Percentiles rank a stretch among this genome's conserved stretches.
Evolutionary conservation across 2,888 invertebrate species (phyloP).

Genomic region (Chesias legatella): DNA sequence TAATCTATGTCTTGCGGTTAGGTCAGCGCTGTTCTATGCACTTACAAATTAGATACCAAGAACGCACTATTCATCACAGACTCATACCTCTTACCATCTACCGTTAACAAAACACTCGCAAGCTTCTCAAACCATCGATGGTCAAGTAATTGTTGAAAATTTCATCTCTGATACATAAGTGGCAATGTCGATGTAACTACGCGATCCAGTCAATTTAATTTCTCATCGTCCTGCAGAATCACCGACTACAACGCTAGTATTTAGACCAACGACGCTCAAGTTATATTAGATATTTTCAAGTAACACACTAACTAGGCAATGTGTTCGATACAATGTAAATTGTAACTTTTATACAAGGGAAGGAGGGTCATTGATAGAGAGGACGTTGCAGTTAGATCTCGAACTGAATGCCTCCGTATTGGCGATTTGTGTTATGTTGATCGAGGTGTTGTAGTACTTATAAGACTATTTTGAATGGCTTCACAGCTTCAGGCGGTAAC

Average conservation of each 20-base stretch:
- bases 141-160: neutral
- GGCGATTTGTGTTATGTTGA: no score
- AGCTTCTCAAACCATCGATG: constrained; percentile 9
- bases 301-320: no score
- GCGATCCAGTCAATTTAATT: neutral
- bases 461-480: no score
- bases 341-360: constrained; percentile 3
- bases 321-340: no score
- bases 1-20: constrained; percentile 21
- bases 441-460: no score
- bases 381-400: constrained; percentile 39
- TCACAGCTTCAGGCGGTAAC: no score
- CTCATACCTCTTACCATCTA: constrained; percentile 17
- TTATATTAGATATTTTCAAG: no score
- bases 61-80: constrained; percentile 36
- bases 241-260: no score
- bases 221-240: no score
- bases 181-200: constrained; percentile 9
- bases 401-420: constrained; percentile 31
- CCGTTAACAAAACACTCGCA: neutral
- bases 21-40: constrained; percentile 20
- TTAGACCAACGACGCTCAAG: no score
- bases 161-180: neutral
- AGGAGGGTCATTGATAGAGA: constrained; percentile 41
- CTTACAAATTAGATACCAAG: constrained; percentile 31